These are phyloP conservation scores for Pycnomerus fuliginosus DNA, from an alignment of 2,888 invertebrate species.

Conservation along the genomic window DNA sequence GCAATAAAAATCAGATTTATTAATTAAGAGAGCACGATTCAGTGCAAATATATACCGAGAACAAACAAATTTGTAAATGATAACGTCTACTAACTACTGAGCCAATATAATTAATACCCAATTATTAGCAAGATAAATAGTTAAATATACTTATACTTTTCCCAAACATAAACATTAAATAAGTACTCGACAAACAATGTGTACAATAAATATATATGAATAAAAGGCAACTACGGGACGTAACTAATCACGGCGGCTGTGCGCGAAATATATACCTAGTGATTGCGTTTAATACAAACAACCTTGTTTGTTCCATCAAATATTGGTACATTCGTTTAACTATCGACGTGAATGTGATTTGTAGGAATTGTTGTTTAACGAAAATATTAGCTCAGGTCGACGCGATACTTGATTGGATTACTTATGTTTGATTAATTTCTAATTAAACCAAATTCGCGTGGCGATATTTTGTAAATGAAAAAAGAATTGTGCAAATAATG, in stretches of 20 bases:
- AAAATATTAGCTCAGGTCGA: constrained; percentile 30
- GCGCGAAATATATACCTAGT: constrained; percentile 35
- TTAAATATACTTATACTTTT: constrained; percentile 35
- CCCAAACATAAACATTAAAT: constrained; percentile 36
- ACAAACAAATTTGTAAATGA: constrained; percentile 31
- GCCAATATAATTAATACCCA: constrained; percentile 39
- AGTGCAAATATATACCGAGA: constrained; percentile 22
- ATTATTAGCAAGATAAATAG: constrained; percentile 41
- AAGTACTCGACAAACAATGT: constrained; percentile 33
- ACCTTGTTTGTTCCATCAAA: constrained; percentile 44
- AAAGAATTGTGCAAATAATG: too few relatives aligned
- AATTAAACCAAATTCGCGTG: too few relatives aligned
- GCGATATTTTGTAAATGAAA: too few relatives aligned
- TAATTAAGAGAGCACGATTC: constrained; percentile 25
- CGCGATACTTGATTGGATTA: too few relatives aligned
- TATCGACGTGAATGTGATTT: constrained; percentile 43
- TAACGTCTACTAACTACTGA: constrained; percentile 35
- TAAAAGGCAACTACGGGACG: constrained; percentile 16
- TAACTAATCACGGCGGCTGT: too few relatives aligned
- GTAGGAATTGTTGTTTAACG: constrained; percentile 31
- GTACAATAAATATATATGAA: constrained; percentile 23
- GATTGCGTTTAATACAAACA: constrained; percentile 43
- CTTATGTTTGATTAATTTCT: too few relatives aligned
- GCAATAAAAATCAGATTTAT: constrained; percentile 8
- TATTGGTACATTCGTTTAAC: constrained; percentile 46